Conservation (phyloP, 2,113 vertebrate genomes). For the Hystrix cristata region DNA sequence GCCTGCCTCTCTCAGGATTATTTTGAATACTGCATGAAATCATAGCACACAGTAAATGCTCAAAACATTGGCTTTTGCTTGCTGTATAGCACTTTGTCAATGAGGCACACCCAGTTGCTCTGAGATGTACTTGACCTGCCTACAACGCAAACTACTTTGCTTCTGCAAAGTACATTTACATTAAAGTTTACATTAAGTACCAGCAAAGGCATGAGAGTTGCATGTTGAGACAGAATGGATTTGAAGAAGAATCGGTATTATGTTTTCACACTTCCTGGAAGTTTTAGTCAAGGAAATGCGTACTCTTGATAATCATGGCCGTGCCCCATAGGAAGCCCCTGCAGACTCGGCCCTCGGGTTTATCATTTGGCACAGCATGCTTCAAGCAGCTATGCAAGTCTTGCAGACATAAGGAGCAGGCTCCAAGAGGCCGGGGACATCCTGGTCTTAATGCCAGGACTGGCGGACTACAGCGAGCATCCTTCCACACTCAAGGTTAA, state of each 20-base stretch:
- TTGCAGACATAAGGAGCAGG: background rate
- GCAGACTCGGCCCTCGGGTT: no score
- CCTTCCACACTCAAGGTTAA: background rate
- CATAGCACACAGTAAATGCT: no score
- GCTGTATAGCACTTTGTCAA: no score
- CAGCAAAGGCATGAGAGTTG: background rate
- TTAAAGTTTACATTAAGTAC: background rate
- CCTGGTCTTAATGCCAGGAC: no score
- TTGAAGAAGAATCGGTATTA: background rate
- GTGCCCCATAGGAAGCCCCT: no score
- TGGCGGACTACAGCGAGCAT: rapidly evolving
- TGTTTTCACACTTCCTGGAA: no score
- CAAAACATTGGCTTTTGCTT: background rate
- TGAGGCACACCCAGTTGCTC: background rate
- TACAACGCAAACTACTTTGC: background rate
- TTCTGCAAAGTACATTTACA: background rate
- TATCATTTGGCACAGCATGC: background rate
- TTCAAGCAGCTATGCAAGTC: background rate
- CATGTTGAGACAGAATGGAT: background rate
- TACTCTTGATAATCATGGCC: no score
- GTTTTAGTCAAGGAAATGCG: background rate
- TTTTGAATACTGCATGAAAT: background rate
- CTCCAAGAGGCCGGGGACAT: background rate
- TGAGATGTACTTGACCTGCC: background rate
- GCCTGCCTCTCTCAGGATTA: background rate